phyloP scores from a whole-genome alignment of 2,888 invertebrate genomes.

The Ormyrus thymus region DNA sequence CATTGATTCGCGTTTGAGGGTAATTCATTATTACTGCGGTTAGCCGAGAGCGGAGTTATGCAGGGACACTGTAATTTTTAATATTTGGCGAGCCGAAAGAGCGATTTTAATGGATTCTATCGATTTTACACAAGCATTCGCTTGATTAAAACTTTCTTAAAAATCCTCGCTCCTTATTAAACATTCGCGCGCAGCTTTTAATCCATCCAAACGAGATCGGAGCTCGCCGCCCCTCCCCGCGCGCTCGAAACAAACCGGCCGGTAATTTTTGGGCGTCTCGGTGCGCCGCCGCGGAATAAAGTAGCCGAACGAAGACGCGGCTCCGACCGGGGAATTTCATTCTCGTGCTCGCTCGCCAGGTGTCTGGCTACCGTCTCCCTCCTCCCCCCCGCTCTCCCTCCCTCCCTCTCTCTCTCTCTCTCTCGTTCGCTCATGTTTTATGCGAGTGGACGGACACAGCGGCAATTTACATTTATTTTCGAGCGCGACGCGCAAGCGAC shows the following conservation, averaged over 20 bases:
- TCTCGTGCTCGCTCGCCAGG: conserved; percentile 40
- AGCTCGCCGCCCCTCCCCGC: too few species aligned
- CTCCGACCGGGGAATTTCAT: conserved; percentile 34
- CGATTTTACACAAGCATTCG: too few species aligned
- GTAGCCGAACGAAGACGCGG: conserved; percentile 36
- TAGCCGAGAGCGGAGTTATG: too few species aligned
- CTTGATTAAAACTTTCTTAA: neutral
- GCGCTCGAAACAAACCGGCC: too few species aligned
- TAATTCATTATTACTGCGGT: too few species aligned
- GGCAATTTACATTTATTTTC: conserved; percentile 53
- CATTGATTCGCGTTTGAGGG: too few species aligned
- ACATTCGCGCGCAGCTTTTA: too few species aligned
- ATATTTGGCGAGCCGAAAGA: too few species aligned
- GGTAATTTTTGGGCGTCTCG: too few species aligned
- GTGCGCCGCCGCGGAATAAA: neutral
- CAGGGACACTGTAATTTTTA: too few species aligned
- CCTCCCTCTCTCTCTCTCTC: conserved; percentile 14
- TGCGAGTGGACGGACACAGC: conserved; percentile 36
- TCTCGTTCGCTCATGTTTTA: conserved; percentile 37
- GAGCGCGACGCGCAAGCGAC: conserved; percentile 23
- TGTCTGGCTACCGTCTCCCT: conserved; percentile 37
- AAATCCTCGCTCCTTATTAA: neutral
- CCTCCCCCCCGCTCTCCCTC: neutral
- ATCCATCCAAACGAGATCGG: too few species aligned
- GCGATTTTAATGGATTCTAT: too few species aligned